Evolutionary conservation across 2,888 invertebrate species (phyloP).

Genomic region (Trichacis sp.): DNA sequence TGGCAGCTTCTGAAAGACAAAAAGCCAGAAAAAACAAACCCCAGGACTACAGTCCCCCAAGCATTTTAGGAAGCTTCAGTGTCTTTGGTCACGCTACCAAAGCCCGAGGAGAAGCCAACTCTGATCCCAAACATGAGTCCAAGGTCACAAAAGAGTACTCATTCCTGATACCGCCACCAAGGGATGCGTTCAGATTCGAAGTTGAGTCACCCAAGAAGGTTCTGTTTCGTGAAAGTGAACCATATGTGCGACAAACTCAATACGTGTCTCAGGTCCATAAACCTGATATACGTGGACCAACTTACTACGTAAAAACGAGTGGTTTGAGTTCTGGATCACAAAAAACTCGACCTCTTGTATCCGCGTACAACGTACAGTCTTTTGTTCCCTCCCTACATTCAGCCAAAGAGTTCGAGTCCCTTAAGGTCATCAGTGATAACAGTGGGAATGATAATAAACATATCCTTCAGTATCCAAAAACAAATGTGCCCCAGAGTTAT

Average conservation of each 20-base stretch:
- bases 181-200: conserved; percentile 60
- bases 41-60: conserved; percentile 47
- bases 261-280: conserved; percentile 47
- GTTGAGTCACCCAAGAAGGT: conserved; percentile 56
- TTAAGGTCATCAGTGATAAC: conserved; percentile 42
- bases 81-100: conserved; percentile 74
- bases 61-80: conserved; percentile 71
- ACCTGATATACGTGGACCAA: conserved; percentile 47
- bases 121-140: conserved; percentile 48
- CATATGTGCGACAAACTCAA: conserved; percentile 53
- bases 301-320: conserved; percentile 52
- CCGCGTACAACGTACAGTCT: conserved; percentile 38
- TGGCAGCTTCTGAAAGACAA: conserved; percentile 55
- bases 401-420: conserved; percentile 53
- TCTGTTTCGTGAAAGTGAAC: conserved; percentile 52
- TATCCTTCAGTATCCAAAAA: conserved; percentile 50
- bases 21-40: conserved; percentile 52
- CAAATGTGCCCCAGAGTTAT: conserved; percentile 16
- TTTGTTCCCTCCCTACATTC: conserved; percentile 48
- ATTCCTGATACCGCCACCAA: conserved; percentile 61
- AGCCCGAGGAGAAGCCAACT: conserved; percentile 69
- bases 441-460: conserved; percentile 45
- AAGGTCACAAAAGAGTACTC: conserved; percentile 61
- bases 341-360: conserved; percentile 48
- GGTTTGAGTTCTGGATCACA: conserved; percentile 36